These are phyloP conservation scores for Platyscapa corneri DNA, from an alignment of 1,140 invertebrate genomes.

Conservation along the genomic window DNA sequence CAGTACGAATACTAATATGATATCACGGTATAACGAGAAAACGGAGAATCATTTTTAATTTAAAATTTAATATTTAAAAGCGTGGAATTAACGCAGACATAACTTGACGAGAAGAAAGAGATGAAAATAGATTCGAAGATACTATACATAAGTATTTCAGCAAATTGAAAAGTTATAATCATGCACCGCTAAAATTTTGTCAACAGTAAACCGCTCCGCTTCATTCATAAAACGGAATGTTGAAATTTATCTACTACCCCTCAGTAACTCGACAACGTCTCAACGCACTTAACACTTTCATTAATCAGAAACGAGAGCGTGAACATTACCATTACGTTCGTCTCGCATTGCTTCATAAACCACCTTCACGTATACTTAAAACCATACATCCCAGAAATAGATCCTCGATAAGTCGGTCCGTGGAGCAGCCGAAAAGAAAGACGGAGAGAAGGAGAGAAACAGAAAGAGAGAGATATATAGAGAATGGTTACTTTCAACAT, in stretches of 20 bases:
- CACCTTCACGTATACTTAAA: background rate
- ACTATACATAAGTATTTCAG: background rate
- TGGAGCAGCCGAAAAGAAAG: background rate
- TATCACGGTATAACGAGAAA: too few species aligned
- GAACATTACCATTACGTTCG: background rate
- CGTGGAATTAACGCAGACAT: too few species aligned
- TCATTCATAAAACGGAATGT: background rate
- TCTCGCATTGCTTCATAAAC: too few species aligned
- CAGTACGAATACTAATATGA: too few species aligned
- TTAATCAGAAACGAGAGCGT: slow-evolving; percentile 22
- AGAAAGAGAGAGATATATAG: background rate
- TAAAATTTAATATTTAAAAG: too few species aligned
- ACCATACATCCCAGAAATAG: background rate
- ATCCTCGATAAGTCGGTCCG: slow-evolving; percentile 2
- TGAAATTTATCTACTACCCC: background rate
- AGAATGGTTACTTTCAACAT: background rate
- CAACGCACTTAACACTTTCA: slow-evolving; percentile 1
- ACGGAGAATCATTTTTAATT: too few species aligned
- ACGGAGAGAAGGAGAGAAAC: background rate
- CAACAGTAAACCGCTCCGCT: too few species aligned
- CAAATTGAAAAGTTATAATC: background rate
- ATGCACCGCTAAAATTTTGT: background rate
- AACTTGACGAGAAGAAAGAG: too few species aligned
- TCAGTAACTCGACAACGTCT: background rate
- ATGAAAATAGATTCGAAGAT: too few species aligned